Evolutionary conservation across 2,113 vertebrate species (phyloP), one percentile per base, ranked within the genome.

Genomic region (Eulemur rufifrons): DNA sequence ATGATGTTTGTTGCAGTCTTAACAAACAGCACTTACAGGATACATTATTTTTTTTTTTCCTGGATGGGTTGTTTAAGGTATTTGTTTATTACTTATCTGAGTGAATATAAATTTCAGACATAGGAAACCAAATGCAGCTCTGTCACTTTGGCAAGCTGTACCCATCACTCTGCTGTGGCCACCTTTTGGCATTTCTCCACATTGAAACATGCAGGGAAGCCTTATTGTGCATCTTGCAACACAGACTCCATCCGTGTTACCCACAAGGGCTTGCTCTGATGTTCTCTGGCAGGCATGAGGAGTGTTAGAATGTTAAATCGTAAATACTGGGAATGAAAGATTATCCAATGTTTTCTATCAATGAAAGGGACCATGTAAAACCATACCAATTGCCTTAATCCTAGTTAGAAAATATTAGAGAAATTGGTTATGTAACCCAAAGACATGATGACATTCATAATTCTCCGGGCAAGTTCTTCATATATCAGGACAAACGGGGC

Each of bases 311-410:
- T 14, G 32, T 77, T 84, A 83, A 83, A 56, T 68, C 50, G 64
- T 84, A 78, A 80, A 69, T 52, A 52, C 92, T 47, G n/a, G 25
- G 64, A 92, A 81, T 29, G 45, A 94, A 94, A 86, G 66, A 61
- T 10, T 37, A 89, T 29, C 8, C 1, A 90, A 7, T 90, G 27
- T 92, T 96, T 96, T 80, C 76, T 71, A 39, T 45, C 71, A 69
- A 81, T 59, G 52, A 81, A 92, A 94, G 52, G 10, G 29, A 8
- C 13, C 39, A n/a, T 45, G 27, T 42, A 42, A 81, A 73, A 85
- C 27, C 42, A 82, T 9, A 69, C 2, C 5, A 82, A 64, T 81
- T 54, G 18, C 5, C 21, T 92, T 94, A 47, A 81, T 93, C 4
- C 45, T 59, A 37, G 18, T 77, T 85, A 94, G 64, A 84, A 93